phyloP scores from a whole-genome alignment of 1,140 invertebrate species.

The Drosophila nigromelanica region DNA sequence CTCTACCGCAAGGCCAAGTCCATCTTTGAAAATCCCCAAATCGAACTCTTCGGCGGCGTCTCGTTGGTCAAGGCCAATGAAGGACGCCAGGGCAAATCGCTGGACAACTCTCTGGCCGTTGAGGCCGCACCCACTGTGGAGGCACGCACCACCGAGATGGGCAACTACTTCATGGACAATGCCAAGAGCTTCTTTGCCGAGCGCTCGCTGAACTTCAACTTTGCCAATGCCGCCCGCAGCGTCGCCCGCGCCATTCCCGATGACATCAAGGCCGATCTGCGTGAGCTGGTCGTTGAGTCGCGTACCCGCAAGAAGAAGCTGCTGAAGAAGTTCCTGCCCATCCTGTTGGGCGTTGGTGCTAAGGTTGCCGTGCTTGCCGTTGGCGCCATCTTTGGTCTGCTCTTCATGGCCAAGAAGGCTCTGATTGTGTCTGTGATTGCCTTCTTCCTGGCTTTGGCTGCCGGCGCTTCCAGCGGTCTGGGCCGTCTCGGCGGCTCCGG shows the following conservation, averaged over 20 bases:
- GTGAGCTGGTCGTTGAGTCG: constrained; percentile 86
- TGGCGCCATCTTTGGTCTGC: constrained; percentile 86
- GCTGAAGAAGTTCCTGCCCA: constrained; percentile 85
- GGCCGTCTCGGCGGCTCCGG: constrained; percentile 83
- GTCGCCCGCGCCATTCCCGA: constrained; percentile 84
- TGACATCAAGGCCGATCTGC: constrained; percentile 85
- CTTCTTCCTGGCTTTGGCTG: constrained; percentile 85
- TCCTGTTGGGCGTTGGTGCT: constrained; percentile 86
- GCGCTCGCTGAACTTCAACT: constrained; percentile 86
- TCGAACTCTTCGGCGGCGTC: constrained; percentile 86
- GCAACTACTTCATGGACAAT: constrained; percentile 86
- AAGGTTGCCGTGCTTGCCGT: constrained; percentile 86
- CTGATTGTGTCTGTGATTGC: constrained; percentile 87
- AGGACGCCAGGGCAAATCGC: constrained; percentile 81
- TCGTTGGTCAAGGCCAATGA: constrained; percentile 85
- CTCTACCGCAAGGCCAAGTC: constrained; percentile 86
- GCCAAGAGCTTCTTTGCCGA: constrained; percentile 86
- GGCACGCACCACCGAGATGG: constrained; percentile 86
- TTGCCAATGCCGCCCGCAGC: constrained; percentile 85
- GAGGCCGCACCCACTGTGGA: constrained; percentile 85
- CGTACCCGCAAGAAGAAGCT: constrained; percentile 88
- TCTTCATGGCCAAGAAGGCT: constrained; percentile 88
- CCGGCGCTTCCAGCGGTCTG: constrained; percentile 86
- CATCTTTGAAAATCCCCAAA: constrained; percentile 86
- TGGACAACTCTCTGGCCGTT: constrained; percentile 83